Base-by-base conservation (phyloP, 2,113 vertebrate species). In the Strix uralensis region DNA sequence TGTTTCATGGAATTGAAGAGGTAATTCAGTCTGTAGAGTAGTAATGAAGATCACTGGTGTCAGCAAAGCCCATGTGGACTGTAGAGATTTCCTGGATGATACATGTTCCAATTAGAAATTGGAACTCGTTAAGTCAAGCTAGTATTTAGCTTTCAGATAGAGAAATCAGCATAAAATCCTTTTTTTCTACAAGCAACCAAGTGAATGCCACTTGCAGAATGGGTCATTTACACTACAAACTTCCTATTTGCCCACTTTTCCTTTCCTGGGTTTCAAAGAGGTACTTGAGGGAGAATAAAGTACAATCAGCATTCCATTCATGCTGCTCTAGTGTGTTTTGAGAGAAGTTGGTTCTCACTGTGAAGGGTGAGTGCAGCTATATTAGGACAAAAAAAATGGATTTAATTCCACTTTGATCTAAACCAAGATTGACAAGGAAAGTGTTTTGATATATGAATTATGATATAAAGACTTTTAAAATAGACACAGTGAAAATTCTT, bases 261-360 rank as follows among this genome's bases (percentile, higher is more conserved):
- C 40, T 77, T 90, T 93, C 61, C 61, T 88, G 69, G 44, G 9
- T 81, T 96, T 92, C 80, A 57, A 51, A 93, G 94, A 96, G 83
- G 80, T 74, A 23, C 88, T 96, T 94, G 80, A 95, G 34, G 69
- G 80, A 96, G 80, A 93, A 65, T 92, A 18, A 84, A 92, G 71
- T 63, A 79, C 75, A 96, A 91, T 96, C 67, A 93, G 88, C 88
- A 84, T 91, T 88, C 83, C 47, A 81, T 96, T 96, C 65, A 88
- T 62, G 40, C 26, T 57, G 52, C 80, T 91, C 18, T 23, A 15
- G 22, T 77, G 84, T 72, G 58, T 44, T 84, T 51, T 49, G 59
- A 70, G 78, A 80, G 69, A 94, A 66, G 72, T 90, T 55, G 73
- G 36, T 58, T 88, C 61, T 82, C 46, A 83, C 42, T 92, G 3